These are phyloP conservation scores for Spodoptera littoralis DNA, from an alignment of 2,888 invertebrate species.

Conservation along the genomic window DNA sequence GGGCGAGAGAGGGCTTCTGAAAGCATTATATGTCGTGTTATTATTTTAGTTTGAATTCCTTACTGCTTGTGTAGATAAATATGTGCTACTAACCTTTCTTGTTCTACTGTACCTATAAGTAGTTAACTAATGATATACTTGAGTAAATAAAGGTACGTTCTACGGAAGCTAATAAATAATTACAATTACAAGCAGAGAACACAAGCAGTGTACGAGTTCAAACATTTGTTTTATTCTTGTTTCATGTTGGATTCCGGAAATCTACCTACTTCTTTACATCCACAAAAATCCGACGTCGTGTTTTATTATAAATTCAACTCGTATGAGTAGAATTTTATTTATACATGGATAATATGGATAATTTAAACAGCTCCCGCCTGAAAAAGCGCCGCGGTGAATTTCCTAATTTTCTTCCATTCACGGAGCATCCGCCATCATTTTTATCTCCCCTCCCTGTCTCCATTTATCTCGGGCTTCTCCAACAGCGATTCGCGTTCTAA, in stretches of 20 bases:
- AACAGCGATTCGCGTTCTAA: slow-evolving; percentile 81
- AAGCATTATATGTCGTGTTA: slow-evolving; percentile 61
- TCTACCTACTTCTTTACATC: background rate
- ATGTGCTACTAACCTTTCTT: background rate
- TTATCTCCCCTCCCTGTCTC: slow-evolving; percentile 85
- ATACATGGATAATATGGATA: slow-evolving; percentile 74
- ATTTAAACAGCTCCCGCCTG: slow-evolving; percentile 79
- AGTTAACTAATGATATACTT: too few relatives aligned
- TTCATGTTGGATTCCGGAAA: too few relatives aligned
- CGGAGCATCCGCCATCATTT: slow-evolving; percentile 86
- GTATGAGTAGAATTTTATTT: slow-evolving; percentile 64
- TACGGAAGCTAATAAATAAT: too few relatives aligned
- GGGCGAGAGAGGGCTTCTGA: slow-evolving; percentile 62
- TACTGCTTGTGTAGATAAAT: slow-evolving; percentile 41
- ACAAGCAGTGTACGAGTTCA: too few relatives aligned
- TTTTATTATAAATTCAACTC: slow-evolving; percentile 42
- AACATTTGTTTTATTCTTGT: too few relatives aligned
- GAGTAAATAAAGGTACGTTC: too few relatives aligned
- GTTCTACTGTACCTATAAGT: background rate
- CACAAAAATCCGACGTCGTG: slow-evolving; percentile 4
- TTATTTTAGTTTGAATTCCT: slow-evolving; percentile 66
- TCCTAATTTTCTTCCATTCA: slow-evolving; percentile 86
- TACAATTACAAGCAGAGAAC: too few relatives aligned
- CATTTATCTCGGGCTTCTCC: slow-evolving; percentile 84
- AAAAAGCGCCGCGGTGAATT: slow-evolving; percentile 82